Base-by-base conservation (phyloP, 1,140 invertebrate genomes). In the Drosophila mayri region DNA sequence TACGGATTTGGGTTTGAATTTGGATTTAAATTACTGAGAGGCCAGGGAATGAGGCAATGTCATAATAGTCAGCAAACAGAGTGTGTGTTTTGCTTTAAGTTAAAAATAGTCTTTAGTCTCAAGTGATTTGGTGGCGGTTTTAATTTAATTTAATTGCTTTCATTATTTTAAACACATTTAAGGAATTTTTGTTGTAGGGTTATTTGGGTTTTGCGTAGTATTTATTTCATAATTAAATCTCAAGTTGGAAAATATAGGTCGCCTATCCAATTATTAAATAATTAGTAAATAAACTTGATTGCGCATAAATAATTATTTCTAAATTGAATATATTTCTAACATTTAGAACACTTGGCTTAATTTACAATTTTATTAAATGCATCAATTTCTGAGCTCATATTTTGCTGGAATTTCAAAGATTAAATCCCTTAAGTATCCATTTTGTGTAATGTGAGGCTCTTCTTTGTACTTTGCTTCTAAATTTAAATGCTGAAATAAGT, bases 41-140 rank as follows among this genome's bases (percentile, higher is more conserved):
- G 32, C 50, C 7, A 38, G 52, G 35, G 25, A 22, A 41, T 40
- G 28, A 65, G 30, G 60, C 22, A 49, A 63, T 67, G 18, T 18
- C 25, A 32, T 32, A 50, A 50, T 32, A 32, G 28, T 50, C n/a
- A 50, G 11, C n/a, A 50, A 3, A n/a, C n/a, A 32, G 10, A 20
- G 20, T 35, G 22, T 12, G n/a, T 40, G n/a, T 16, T 28, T 40
- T 0, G 20, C 6, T 20, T 28, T 4, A 8, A 22, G 22, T 32
- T 62, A 28, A 20, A 28, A 44, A 62, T 65, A 64, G 16, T 16
- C 1, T 12, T 22, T 9, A 14, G 0, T 28, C n/a, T 20, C 8
- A 20, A 38, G 11, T 30, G 10, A 60, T 2, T 30, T 30, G 4
- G 14, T 54, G 32, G 50, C 7, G 50, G 4, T 22, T 37, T 37